Evolutionary conservation across 2,113 vertebrate species (phyloP), one percentile per base, ranked within the genome.

Genomic region (Chrysemys picta): DNA sequence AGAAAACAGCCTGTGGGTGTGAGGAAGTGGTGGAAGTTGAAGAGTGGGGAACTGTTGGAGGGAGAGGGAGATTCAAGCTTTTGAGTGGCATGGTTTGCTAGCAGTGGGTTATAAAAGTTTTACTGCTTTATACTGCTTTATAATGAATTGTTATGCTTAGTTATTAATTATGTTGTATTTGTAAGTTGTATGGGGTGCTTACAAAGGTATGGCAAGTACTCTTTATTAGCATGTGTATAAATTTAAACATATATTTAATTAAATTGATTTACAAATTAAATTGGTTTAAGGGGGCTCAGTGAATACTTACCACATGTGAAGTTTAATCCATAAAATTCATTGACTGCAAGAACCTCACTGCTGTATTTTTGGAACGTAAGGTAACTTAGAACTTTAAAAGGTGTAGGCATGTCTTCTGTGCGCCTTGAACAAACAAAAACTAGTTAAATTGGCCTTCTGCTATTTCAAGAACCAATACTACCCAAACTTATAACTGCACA

Each of bases 301-400:
- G 1, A 93, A 54, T 85, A 98, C 99, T 99, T 98, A 99, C 99
- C 99, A 91, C 99, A 99, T 54, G 98, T 99, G 96, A 99, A 99
- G 94, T 99, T 98, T 85, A 99, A 98, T 80, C 98, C 98, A 59
- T 99, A 96, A 97, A 99, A 99, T 97, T 99, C 99, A 0, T 99
- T 99, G 95, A 99, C 99, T 38, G 99, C 88, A 93, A 99, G 99
- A 90, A 99, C 91, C 97, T 99, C 99, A 85, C 98, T 99, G 96
- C 98, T 98, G 81, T 99, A 99, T 98, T 98, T 99, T 98, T 99
- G 99, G 96, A 99, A 99, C 42, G 99, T 99, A 89, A 99, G 90
- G 91, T 99, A 99, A 96, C 99, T 98, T 85, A 99, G 97, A 97
- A 99, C 98, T 97, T 99, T 98, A 92, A 99, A 99, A 87, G 99